Evolutionary conservation across 2,888 invertebrate genomes (phyloP).

Genomic region (Agrotis clavis): DNA sequence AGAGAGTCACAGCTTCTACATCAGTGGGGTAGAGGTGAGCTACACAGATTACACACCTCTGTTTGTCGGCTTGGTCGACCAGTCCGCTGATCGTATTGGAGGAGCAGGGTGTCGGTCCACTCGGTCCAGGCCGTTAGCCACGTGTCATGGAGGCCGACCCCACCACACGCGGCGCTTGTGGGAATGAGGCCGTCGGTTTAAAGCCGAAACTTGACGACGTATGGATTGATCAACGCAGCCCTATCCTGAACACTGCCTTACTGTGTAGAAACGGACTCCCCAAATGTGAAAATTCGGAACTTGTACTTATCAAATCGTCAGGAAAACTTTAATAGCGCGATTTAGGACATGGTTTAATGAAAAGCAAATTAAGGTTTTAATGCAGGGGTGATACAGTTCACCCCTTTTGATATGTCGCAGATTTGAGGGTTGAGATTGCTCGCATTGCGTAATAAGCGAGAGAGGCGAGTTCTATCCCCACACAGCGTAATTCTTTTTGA

Average conservation of each 20-base stretch:
- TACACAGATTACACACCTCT: not conserved
- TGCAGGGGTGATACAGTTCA: conserved; percentile 11
- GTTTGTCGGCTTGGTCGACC: conserved; percentile 2
- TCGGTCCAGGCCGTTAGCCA: not conserved
- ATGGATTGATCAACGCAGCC: conserved; percentile 19
- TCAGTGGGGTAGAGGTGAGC: conserved; percentile 17
- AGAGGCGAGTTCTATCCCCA: conserved; percentile 13
- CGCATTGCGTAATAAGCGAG: conserved; percentile 16
- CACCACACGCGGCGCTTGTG: not conserved
- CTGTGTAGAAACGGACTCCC: conserved; percentile 43
- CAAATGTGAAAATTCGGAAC: not conserved
- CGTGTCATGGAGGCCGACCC: not conserved
- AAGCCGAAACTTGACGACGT: conserved; percentile 24
- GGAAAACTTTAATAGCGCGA: conserved; percentile 22
- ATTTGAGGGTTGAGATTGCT: not conserved
- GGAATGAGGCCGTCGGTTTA: not conserved
- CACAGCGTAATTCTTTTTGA: conserved; percentile 9
- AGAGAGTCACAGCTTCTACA: conserved; percentile 36
- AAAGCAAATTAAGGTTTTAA: conserved; percentile 24
- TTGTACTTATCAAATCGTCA: not conserved
- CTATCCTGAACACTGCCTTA: conserved; percentile 28
- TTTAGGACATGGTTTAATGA: not conserved
- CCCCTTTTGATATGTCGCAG: not conserved
- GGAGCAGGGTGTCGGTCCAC: too few relatives aligned
- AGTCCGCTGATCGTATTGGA: too few relatives aligned